These are phyloP conservation scores for Phymastichus coffea DNA, from an alignment of 1,140 invertebrate genomes.

Conservation along the genomic window DNA sequence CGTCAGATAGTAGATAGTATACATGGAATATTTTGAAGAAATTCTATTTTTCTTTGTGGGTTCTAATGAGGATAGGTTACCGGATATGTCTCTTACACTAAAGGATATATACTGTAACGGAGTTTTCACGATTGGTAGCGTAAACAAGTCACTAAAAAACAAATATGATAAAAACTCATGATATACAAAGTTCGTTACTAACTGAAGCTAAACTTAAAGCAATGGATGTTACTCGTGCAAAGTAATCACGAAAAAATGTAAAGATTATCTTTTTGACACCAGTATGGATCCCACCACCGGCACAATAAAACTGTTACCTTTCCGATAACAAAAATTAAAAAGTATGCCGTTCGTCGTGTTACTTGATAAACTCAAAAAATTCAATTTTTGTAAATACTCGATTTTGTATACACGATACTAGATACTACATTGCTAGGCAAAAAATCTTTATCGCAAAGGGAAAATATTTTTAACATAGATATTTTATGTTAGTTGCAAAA, in stretches of 20 bases:
- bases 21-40: background rate
- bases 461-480: background rate
- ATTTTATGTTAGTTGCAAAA: too few species aligned
- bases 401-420: background rate
- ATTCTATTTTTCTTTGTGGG: background rate
- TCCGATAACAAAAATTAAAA: background rate
- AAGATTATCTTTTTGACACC: conserved; percentile 36
- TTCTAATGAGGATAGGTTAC: too few species aligned
- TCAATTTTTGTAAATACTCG: background rate
- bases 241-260: conserved; percentile 41
- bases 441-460: background rate
- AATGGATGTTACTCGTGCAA: conserved; percentile 53
- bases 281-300: conserved; percentile 29
- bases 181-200: background rate
- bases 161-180: too few species aligned
- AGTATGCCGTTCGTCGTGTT: background rate
- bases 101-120: too few species aligned
- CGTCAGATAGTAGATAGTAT: background rate
- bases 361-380: background rate
- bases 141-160: too few species aligned
- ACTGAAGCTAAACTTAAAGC: conserved; percentile 41
- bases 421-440: conserved; percentile 11
- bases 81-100: too few species aligned
- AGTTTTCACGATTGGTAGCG: too few species aligned
- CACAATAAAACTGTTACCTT: background rate